A percentile compares a stretch with the other conserved stretches of the same genome.
These are phyloP conservation scores for Alcedo atthis DNA, from an alignment of 2,797 vertebrate species.

Conservation along the genomic window DNA sequence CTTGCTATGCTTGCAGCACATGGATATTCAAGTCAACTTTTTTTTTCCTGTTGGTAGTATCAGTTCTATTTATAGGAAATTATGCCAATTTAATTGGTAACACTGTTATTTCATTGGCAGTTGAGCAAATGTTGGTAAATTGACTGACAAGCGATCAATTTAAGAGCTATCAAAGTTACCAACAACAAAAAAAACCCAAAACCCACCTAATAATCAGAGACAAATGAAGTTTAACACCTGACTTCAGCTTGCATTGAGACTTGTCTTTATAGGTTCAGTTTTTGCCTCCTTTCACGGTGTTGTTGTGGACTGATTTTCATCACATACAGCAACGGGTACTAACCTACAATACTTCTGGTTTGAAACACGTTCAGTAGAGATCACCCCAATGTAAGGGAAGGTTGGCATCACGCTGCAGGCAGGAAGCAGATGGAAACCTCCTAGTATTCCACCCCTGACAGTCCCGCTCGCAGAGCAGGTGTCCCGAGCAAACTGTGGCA, in stretches of 20 bases:
- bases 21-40: constrained; percentile 51
- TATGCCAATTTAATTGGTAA: constrained; percentile 53
- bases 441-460: background rate
- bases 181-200: background rate
- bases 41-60: constrained; percentile 17
- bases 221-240: constrained; percentile 70
- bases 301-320: constrained; percentile 41
- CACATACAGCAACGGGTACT: constrained; percentile 37
- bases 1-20: constrained; percentile 42
- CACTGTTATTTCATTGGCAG: constrained; percentile 51
- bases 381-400: background rate
- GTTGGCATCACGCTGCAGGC: background rate
- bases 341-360: constrained; percentile 53
- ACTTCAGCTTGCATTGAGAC: constrained; percentile 64
- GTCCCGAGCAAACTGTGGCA: background rate
- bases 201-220: constrained; percentile 20
- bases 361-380: constrained; percentile 42
- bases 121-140: constrained; percentile 40
- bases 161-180: constrained; percentile 44
- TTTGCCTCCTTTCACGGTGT: constrained; percentile 39
- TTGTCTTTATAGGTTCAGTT: constrained; percentile 62
- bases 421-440: background rate
- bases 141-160: constrained; percentile 25
- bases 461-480: background rate
- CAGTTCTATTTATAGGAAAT: constrained; percentile 34